Evolutionary conservation across 2,797 vertebrate species (phyloP).

Genomic region (Peromyscus nudipes): DNA sequence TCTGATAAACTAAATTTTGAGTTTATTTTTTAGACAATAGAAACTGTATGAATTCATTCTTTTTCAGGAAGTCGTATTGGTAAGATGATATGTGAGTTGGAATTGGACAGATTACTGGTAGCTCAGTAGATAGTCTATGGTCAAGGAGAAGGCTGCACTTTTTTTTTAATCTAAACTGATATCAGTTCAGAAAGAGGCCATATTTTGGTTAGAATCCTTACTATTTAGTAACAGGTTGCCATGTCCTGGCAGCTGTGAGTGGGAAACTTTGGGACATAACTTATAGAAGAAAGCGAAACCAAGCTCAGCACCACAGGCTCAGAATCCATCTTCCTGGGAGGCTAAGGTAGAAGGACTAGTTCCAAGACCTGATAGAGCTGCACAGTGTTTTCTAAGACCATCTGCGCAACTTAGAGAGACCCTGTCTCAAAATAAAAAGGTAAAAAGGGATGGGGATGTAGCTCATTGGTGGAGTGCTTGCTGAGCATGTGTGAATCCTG

Average conservation of each 20-base stretch:
- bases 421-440: background rate
- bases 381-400: background rate
- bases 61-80: background rate
- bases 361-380: too few relatives aligned
- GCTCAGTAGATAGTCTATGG: background rate
- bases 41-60: background rate
- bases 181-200: background rate
- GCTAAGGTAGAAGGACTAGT: background rate
- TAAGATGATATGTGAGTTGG: background rate
- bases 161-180: background rate
- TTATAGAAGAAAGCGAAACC: background rate
- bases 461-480: background rate
- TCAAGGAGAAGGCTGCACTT: background rate
- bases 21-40: constrained; percentile 24
- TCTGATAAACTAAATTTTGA: background rate
- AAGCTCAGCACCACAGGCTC: too few relatives aligned
- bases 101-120: background rate
- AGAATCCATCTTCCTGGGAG: too few relatives aligned
- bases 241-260: background rate
- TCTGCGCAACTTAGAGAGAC: background rate
- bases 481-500: background rate
- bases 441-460: background rate
- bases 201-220: background rate
- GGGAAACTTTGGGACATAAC: background rate
- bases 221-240: background rate